A percentile compares a stretch with the other conserved stretches of the same genome.
phyloP scores from a whole-genome alignment of 2,113 vertebrate species.

The Toxostoma redivivum region DNA sequence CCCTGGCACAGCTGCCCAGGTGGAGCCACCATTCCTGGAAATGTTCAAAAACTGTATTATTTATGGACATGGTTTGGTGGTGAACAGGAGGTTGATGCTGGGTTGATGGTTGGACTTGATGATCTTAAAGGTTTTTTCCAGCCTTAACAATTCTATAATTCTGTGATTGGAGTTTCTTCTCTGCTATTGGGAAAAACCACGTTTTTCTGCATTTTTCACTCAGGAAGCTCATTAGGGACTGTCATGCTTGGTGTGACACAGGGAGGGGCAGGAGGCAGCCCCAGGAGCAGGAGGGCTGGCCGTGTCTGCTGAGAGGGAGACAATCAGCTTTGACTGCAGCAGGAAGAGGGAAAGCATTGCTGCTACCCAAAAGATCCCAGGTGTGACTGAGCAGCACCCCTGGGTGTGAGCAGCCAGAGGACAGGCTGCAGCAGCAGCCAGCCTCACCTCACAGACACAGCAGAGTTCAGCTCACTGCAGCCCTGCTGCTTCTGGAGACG shows the following conservation, averaged over 20 bases:
- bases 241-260: neutral
- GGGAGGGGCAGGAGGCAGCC: neutral
- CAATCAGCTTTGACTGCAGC: accelerated
- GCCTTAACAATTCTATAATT: neutral
- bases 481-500: neutral
- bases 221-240: neutral
- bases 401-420: accelerated
- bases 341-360: neutral
- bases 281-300: neutral
- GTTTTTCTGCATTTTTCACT: neutral
- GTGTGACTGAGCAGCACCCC: neutral
- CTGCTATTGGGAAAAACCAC: neutral
- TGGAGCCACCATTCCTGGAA: neutral
- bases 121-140: neutral
- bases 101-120: neutral
- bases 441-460: neutral
- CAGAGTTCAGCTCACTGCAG: neutral
- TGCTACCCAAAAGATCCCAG: neutral
- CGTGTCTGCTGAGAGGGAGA: neutral
- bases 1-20: neutral
- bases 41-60: neutral
- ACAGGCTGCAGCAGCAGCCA: accelerated
- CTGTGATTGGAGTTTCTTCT: neutral
- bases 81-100: neutral
- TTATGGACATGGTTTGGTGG: neutral